Percentiles rank a stretch among this genome's conserved stretches.
These are phyloP conservation scores for Drosophila robusta DNA, from an alignment of 2,888 invertebrate genomes.

Conservation along the genomic window DNA sequence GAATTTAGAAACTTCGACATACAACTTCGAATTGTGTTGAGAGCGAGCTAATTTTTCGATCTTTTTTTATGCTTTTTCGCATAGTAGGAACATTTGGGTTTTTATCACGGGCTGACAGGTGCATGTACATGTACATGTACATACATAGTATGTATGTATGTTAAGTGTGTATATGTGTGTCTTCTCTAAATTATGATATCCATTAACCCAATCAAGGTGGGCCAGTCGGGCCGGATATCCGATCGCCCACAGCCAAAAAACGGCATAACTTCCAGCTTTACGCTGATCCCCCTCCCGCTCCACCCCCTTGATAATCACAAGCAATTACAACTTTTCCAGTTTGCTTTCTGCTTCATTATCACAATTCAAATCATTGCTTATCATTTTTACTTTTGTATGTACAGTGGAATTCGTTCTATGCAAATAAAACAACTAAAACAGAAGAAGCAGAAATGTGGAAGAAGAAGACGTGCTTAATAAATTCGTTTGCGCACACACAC, in stretches of 20 bases:
- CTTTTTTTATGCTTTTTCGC: too few relatives aligned
- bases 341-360: slow-evolving; percentile 30
- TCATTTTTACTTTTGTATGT: slow-evolving; percentile 26
- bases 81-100: too few relatives aligned
- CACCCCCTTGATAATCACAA: background rate
- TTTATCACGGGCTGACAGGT: background rate
- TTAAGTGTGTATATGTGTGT: background rate
- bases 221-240: slow-evolving; percentile 21
- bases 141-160: background rate
- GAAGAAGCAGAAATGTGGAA: slow-evolving; percentile 3
- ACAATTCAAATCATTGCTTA: slow-evolving; percentile 38
- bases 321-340: slow-evolving; percentile 22
- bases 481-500: background rate
- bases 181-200: slow-evolving; percentile 5
- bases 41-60: too few relatives aligned
- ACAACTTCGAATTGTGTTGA: too few relatives aligned
- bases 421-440: slow-evolving; percentile 36
- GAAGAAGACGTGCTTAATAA: slow-evolving; percentile 23
- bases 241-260: slow-evolving; percentile 20
- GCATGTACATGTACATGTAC: background rate
- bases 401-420: slow-evolving; percentile 11
- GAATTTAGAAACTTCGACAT: background rate
- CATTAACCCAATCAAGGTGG: slow-evolving; percentile 6
- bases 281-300: background rate
- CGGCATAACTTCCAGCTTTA: background rate